Base-by-base conservation (phyloP, 2,113 vertebrate species). In the Charina bottae region DNA sequence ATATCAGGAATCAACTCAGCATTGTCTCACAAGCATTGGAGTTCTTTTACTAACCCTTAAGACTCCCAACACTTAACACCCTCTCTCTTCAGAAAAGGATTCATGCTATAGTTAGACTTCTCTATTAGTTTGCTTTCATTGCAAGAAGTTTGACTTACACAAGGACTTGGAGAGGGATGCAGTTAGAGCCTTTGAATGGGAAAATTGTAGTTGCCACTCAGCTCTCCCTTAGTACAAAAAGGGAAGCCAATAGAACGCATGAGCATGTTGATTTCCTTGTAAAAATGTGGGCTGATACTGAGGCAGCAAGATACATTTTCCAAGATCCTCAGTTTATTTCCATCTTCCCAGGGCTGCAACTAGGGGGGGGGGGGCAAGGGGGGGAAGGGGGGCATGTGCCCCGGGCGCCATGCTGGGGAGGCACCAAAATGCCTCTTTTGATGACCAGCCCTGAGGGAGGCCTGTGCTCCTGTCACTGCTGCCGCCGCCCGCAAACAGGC, bases 221-320 rank as follows among this genome's bases (percentile, higher is more conserved):
- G 46, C 0, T 94, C 72, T 21, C 87, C 60, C 90, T 28, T n/a
- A 58, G 24, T n/a, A 24, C 42, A 53, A 9, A 49, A 42, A 89
- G 2, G 64, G n/a, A 56, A 6, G 85, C n/a, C 28, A 55, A 85
- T 64, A 1, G 87, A 37, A 62, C 90, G 24, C 0, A 0, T 9
- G 26, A 49, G 49, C 59, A 9, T 54, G 13, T 23, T 84, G 21
- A 26, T 83, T 37, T 54, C 46, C 55, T 83, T 7, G 42, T 46
- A 10, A 55, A 91, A 88, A 88, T 83, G 28, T 54, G 17, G 56
- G n/a, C 28, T 60, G 28, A 21, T 62, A 72, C 87, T 89, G n/a
- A 92, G 87, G 28, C 56, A 92, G 87, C 87, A 92, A 83, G 33
- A 78, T 78, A 23, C 68, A 24, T 89, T 85, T 26, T 21, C 1